Evolutionary conservation across 2,113 vertebrate species (phyloP).

Genomic region (Heliornis fulica): DNA sequence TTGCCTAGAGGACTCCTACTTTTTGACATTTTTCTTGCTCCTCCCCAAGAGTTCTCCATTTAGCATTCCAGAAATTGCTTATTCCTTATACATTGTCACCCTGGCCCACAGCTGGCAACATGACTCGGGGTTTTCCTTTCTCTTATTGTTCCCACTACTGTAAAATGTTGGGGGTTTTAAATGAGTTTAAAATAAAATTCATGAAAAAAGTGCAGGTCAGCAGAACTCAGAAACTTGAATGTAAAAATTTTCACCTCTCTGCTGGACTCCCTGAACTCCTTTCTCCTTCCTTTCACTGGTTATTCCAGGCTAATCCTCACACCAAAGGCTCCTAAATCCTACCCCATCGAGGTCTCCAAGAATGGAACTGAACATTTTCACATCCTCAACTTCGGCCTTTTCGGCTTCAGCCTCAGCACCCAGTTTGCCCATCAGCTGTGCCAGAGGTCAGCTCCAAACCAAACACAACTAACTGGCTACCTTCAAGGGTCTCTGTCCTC

Average conservation of each 20-base stretch:
- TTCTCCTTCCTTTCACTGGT: neutral
- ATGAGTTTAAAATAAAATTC: neutral
- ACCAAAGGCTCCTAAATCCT: neutral
- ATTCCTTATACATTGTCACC: neutral
- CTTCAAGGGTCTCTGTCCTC: too few relatives aligned
- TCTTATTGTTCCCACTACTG: neutral
- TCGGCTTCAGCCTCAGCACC: neutral
- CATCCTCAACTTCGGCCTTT: neutral
- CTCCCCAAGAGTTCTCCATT: neutral
- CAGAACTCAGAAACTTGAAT: neutral
- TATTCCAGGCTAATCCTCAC: neutral
- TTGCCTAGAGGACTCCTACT: slow-evolving; percentile 14
- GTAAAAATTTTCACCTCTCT: neutral
- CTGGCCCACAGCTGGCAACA: neutral
- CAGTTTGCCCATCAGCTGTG: neutral
- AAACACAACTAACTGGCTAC: neutral
- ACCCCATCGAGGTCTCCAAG: neutral
- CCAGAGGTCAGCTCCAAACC: neutral
- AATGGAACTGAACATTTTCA: neutral
- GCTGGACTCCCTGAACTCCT: neutral
- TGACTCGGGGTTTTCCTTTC: neutral
- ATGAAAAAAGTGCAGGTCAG: neutral
- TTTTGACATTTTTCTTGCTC: neutral
- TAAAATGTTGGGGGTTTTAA: neutral
- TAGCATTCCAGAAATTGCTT: neutral